Evolutionary conservation across 2,113 vertebrate genomes (phyloP).

Genomic region (Talpa occidentalis): DNA sequence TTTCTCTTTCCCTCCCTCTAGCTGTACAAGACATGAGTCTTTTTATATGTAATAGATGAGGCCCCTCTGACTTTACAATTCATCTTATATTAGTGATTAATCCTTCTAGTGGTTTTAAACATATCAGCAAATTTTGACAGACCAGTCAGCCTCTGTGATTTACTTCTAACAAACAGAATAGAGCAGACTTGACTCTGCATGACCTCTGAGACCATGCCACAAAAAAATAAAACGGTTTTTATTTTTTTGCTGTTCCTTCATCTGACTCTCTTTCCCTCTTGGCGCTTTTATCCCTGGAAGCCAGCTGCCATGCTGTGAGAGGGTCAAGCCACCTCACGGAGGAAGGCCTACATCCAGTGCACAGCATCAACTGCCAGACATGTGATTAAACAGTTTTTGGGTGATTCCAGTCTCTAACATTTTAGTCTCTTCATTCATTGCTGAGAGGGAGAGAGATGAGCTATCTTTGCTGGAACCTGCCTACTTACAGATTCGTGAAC

Average conservation of each 20-base stretch:
- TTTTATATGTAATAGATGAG: neutral
- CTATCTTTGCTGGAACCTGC: neutral
- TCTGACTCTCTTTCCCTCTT: neutral
- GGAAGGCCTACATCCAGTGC: neutral
- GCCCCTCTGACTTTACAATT: neutral
- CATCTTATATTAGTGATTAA: constrained; percentile 26
- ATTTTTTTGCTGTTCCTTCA: no score
- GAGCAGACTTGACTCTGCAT: neutral
- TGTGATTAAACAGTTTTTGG: accelerated
- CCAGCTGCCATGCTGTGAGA: neutral
- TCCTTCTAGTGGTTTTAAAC: constrained; percentile 26
- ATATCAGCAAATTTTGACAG: constrained; percentile 2
- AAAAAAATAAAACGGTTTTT: neutral
- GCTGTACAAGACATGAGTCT: neutral
- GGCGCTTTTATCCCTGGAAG: neutral
- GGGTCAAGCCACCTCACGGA: neutral
- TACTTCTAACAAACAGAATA: neutral
- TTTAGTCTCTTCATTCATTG: neutral
- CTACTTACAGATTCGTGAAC: neutral
- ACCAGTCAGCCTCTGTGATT: neutral
- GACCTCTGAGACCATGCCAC: neutral
- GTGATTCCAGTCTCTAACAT: neutral
- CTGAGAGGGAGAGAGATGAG: neutral
- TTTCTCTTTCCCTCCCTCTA: neutral
- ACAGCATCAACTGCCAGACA: neutral